Percentiles rank a stretch among this genome's conserved stretches.
These are phyloP conservation scores for Pelochelys cantorii DNA, from an alignment of 2,797 vertebrate genomes.

Conservation along the genomic window DNA sequence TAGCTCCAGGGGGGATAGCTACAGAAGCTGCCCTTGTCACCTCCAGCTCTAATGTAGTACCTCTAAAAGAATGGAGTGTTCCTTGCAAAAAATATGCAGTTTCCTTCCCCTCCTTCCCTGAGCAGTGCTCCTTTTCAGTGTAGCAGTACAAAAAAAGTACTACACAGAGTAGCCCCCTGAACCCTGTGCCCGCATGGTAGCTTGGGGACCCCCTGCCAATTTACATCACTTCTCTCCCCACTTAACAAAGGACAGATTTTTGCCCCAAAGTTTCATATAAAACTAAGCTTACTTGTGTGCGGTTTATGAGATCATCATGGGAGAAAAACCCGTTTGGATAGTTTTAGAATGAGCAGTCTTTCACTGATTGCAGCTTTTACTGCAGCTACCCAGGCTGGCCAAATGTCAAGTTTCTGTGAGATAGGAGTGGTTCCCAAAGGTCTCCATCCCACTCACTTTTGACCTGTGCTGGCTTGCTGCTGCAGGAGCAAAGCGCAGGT, in stretches of 20 bases:
- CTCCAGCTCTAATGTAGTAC: background rate
- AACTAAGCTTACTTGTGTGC: background rate
- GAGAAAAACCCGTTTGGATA: slow-evolving; percentile 26
- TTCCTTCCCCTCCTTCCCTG: background rate
- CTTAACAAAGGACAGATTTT: fast-evolving
- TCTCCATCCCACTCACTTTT: slow-evolving; percentile 31
- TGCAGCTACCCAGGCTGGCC: slow-evolving; percentile 25
- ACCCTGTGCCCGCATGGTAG: background rate
- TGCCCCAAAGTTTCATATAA: background rate
- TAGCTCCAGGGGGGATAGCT: background rate
- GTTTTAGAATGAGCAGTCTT: background rate
- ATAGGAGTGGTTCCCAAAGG: slow-evolving; percentile 18
- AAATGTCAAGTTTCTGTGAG: slow-evolving; percentile 59
- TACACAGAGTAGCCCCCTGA: background rate
- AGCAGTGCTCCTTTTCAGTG: background rate
- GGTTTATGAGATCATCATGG: background rate
- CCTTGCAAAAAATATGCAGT: background rate
- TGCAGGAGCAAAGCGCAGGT: background rate
- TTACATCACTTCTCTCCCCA: background rate
- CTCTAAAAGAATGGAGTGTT: background rate
- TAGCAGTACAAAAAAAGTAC: background rate
- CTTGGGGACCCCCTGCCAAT: background rate
- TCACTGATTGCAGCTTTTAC: slow-evolving; percentile 8
- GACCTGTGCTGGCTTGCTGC: slow-evolving; percentile 39
- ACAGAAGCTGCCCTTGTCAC: background rate